Percentiles rank a stretch among this genome's conserved stretches.
phyloP scores from a whole-genome alignment of 2,888 invertebrate genomes.

The Druceiella hillmani region DNA sequence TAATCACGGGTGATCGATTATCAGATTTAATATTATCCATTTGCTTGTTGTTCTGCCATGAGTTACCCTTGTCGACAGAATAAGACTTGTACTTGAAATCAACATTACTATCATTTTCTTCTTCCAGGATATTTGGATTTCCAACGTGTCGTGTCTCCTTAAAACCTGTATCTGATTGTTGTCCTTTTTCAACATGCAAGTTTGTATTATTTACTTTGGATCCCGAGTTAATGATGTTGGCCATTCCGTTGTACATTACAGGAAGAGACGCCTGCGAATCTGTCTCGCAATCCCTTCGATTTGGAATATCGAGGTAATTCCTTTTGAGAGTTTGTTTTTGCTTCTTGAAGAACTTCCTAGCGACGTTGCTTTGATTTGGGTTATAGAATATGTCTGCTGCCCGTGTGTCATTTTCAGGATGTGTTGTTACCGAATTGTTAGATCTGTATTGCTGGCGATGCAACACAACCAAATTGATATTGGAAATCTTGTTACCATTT shows the following conservation, averaged over 20 bases:
- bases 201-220: conserved; percentile 79
- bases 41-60: conserved; percentile 35
- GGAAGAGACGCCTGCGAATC: conserved; percentile 50
- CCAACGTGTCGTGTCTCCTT: conserved; percentile 51
- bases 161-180: conserved; percentile 41
- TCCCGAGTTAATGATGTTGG: conserved; percentile 61
- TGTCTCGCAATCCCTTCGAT: conserved; percentile 53
- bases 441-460: conserved; percentile 69
- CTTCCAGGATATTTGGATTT: conserved; percentile 63
- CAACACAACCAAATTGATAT: conserved; percentile 64
- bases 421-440: conserved; percentile 61
- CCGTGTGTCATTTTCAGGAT: conserved; percentile 46
- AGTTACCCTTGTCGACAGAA: conserved; percentile 34
- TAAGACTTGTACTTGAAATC: conserved; percentile 37
- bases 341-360: conserved; percentile 87
- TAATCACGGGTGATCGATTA: conserved; percentile 37
- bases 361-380: conserved; percentile 89
- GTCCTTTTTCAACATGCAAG: conserved; percentile 59
- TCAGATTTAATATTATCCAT: conserved; percentile 35
- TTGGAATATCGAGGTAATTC: conserved; percentile 64
- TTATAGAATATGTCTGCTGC: conserved; percentile 85
- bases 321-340: conserved; percentile 70
- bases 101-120: conserved; percentile 54
- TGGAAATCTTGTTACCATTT: conserved; percentile 50
- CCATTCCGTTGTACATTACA: conserved; percentile 48